phyloP scores from a whole-genome alignment of 2,888 invertebrate species.

The Tetrapedia diversipes region DNA sequence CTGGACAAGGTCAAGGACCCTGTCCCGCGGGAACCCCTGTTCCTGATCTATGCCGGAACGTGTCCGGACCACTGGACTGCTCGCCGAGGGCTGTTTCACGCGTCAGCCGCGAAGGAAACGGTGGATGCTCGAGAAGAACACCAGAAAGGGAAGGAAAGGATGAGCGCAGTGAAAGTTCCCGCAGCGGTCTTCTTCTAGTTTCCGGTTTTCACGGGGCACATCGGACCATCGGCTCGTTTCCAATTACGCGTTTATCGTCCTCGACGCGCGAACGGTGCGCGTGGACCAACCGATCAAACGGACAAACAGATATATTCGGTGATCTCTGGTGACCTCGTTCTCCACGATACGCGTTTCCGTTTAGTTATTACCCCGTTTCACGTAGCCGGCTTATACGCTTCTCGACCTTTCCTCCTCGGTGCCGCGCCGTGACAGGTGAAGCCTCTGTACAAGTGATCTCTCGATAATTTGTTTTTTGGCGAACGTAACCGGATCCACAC shows the following conservation, averaged over 20 bases:
- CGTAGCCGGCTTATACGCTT: background rate
- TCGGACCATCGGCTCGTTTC: slow-evolving; percentile 29
- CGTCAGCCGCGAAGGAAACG: background rate
- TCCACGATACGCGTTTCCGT: background rate
- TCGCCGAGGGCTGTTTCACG: background rate
- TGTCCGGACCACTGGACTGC: background rate
- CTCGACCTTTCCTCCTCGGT: slow-evolving; percentile 1
- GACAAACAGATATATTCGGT: slow-evolving; percentile 17
- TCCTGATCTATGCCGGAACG: slow-evolving; percentile 62
- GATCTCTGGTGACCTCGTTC: background rate
- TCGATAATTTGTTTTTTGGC: slow-evolving; percentile 20
- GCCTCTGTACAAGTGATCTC: slow-evolving; percentile 54
- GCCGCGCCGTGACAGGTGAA: slow-evolving; percentile 56
- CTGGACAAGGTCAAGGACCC: slow-evolving; percentile 68
- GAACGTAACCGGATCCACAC: slow-evolving; percentile 44
- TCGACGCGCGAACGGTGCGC: slow-evolving; percentile 17
- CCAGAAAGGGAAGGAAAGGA: slow-evolving; percentile 40
- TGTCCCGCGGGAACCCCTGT: slow-evolving; percentile 58
- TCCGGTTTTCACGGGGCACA: slow-evolving; percentile 48
- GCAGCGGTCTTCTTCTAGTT: slow-evolving; percentile 46
- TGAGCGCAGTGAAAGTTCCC: slow-evolving; percentile 62
- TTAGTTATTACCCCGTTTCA: background rate
- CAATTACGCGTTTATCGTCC: too few species aligned
- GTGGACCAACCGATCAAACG: slow-evolving; percentile 20
- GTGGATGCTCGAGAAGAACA: slow-evolving; percentile 19